phyloP scores from a whole-genome alignment of 2,888 invertebrate species.

The Vanessa cardui region DNA sequence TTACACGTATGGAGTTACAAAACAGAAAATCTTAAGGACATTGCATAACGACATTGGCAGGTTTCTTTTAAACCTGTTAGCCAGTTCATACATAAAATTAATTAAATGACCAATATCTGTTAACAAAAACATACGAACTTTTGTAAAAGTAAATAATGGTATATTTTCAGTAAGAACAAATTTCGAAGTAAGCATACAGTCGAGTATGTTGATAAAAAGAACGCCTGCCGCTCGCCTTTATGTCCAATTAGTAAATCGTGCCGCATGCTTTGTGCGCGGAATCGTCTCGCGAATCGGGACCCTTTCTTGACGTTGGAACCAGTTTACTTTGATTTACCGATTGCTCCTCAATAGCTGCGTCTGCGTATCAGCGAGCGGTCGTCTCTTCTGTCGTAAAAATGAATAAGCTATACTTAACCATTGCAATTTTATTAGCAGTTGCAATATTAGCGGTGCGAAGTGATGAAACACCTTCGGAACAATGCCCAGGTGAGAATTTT shows the following conservation, averaged over 20 bases:
- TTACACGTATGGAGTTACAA: no score
- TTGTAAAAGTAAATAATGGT: neutral
- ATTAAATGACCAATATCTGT: neutral
- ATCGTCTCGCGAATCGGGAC: slow-evolving; percentile 29
- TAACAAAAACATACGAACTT: no score
- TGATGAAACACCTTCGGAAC: slow-evolving; percentile 46
- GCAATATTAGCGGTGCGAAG: slow-evolving; percentile 33
- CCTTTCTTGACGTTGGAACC: slow-evolving; percentile 34
- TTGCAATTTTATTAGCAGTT: slow-evolving; percentile 35
- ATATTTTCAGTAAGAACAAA: neutral
- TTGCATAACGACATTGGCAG: no score
- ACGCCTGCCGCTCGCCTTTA: slow-evolving; percentile 28
- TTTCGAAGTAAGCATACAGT: neutral
- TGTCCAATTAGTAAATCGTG: slow-evolving; percentile 37
- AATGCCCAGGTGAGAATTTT: slow-evolving; percentile 51
- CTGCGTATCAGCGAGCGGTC: slow-evolving; percentile 26
- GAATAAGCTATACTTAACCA: slow-evolving; percentile 39
- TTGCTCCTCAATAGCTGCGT: slow-evolving; percentile 34
- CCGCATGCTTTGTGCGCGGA: slow-evolving; percentile 32
- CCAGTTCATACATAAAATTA: neutral
- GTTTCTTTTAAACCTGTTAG: no score
- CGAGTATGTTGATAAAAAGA: slow-evolving; percentile 6
- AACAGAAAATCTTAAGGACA: neutral
- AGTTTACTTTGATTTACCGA: slow-evolving; percentile 32
- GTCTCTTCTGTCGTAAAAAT: slow-evolving; percentile 38